Base-by-base conservation (phyloP, 2,888 invertebrate genomes). In the Heliconius erato region DNA sequence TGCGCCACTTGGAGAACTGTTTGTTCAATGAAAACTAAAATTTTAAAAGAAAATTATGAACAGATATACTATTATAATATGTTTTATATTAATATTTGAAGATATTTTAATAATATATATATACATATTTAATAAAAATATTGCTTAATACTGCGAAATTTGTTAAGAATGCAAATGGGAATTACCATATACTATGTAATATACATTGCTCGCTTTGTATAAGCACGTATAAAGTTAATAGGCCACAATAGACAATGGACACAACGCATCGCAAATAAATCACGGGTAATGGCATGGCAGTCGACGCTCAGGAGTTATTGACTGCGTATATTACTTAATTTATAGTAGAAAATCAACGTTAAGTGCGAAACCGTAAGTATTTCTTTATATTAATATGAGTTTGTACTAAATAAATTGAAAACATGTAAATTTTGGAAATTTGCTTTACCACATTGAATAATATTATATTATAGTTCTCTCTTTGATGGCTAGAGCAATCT, bases 291-390 rank as follows among this genome's bases (percentile, higher is more conserved):
- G 90, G 91, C 88, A 83, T 86, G 88, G 87, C 87, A 89, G 91
- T 89, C 91, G 91, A 91, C 90, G 90, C 87, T 91, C 86, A 90
- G 88, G 91, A 92, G 89, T 90, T 92, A 93, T 92, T 89, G 91
- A 90, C 90, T 91, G 88, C 87, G 89, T 88, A 88, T 88, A 89
- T 88, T 89, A 89, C 87, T 87, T 87, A 87, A 85, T 89, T 87
- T 90, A 86, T 86, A 86, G 83, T 84, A 82, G 85, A 84, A 85
- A 85, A 86, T 85, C 78, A 78, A 79, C 83, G 81, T 85, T 81
- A 84, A 74, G 59, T 81, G 82, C 54, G 78, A 72, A 76, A 81
- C 7, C 35, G 35, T 71, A 54, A 78, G 26, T 65, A 40, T 67
- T 14, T 2, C 28, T 16, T 12, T 4, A n/a, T 63, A 63, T 63